These are phyloP conservation scores for Varroa destructor DNA, from an alignment of 1,140 invertebrate genomes.

Conservation along the genomic window DNA sequence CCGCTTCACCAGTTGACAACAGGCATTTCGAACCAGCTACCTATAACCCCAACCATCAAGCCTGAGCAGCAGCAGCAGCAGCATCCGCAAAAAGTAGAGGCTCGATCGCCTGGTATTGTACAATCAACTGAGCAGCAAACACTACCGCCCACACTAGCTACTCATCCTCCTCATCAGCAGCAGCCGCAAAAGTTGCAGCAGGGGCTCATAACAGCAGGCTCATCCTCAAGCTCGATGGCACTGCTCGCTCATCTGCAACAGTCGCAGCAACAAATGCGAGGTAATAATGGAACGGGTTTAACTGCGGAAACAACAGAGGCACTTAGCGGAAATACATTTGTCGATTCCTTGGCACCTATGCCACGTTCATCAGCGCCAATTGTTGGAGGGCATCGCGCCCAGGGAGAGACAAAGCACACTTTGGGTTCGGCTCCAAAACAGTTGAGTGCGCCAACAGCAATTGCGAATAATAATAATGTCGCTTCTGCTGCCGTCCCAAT, in stretches of 20 bases:
- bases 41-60: not conserved
- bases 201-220: not conserved
- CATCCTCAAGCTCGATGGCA: constrained; percentile 27
- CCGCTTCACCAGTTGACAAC: constrained; percentile 24
- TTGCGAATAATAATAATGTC: too few relatives aligned
- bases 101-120: not conserved
- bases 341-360: constrained; percentile 36
- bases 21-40: too few relatives aligned
- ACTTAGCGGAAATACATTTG: constrained; percentile 32
- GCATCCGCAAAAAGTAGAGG: constrained; percentile 29
- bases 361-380: constrained; percentile 38
- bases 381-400: constrained; percentile 6
- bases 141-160: not conserved
- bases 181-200: constrained; percentile 29
- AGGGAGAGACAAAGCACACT: too few relatives aligned
- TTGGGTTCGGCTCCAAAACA: too few relatives aligned
- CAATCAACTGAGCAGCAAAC: not conserved
- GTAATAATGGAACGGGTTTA: not conserved
- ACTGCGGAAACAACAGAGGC: not conserved
- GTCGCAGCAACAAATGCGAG: constrained; percentile 7
- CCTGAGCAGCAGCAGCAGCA: constrained; percentile 32
- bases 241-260: constrained; percentile 28
- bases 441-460: too few relatives aligned
- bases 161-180: constrained; percentile 22
- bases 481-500: too few relatives aligned